A percentile compares a stretch with the other conserved stretches of the same genome.
phyloP scores from a whole-genome alignment of 2,113 vertebrate genomes.

The Macaca nemestrina region DNA sequence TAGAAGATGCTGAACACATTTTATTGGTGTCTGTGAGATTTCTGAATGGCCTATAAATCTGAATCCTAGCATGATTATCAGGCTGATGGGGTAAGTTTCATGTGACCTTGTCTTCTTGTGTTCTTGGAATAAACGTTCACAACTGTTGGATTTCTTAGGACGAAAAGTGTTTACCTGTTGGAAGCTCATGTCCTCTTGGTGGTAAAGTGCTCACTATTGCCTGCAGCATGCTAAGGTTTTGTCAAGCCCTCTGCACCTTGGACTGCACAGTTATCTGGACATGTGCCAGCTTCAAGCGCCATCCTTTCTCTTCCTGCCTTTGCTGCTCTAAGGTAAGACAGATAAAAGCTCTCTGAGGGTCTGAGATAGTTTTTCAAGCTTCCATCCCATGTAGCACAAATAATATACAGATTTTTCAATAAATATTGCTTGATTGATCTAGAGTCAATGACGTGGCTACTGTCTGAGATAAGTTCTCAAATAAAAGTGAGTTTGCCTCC shows the following conservation, averaged over 20 bases:
- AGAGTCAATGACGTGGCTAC: not conserved
- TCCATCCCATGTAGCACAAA: not conserved
- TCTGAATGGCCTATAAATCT: not conserved
- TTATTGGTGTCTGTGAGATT: not conserved
- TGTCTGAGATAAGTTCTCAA: not conserved
- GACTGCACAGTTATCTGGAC: not conserved
- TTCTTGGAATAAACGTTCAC: not conserved
- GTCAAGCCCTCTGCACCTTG: not conserved
- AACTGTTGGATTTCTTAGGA: not conserved
- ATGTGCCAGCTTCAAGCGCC: not conserved
- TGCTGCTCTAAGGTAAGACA: not conserved
- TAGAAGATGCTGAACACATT: not conserved
- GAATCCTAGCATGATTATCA: not conserved
- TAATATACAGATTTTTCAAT: not conserved
- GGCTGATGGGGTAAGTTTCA: not conserved
- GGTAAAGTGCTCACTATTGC: not conserved
- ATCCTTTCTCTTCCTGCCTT: not conserved
- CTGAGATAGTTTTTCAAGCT: not conserved
- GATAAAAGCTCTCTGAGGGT: not conserved
- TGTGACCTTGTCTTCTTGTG: not conserved
- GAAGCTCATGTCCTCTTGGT: not conserved
- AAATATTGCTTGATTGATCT: not conserved
- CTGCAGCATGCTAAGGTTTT: not conserved
- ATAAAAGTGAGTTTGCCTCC: not conserved
- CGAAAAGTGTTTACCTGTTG: not conserved